phyloP scores from a whole-genome alignment of 30 jellyfish, hydroid and myxozoan species.

The Cassiopea andromeda region DNA sequence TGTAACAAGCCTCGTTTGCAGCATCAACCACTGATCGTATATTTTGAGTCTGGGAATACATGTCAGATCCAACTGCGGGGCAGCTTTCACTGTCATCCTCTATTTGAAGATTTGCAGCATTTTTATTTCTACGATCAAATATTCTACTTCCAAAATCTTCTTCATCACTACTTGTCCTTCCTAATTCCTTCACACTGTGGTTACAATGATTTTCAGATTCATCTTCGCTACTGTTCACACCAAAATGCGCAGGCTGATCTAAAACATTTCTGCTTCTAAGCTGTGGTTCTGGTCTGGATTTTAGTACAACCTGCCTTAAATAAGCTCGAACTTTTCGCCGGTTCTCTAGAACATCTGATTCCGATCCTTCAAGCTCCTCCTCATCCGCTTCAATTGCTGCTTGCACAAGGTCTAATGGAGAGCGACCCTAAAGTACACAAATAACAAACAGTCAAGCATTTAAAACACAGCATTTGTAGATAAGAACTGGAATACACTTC shows the following conservation, averaged over 20 bases:
- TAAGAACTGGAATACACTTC: too few species aligned
- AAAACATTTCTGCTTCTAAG: constrained; percentile 41
- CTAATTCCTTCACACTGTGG: background rate
- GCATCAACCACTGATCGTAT: background rate
- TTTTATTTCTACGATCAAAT: background rate
- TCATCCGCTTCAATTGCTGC: constrained; percentile 79
- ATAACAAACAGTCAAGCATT: background rate
- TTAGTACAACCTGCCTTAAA: constrained; percentile 31
- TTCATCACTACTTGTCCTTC: background rate
- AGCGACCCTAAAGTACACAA: constrained; percentile 69
- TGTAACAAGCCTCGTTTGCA: background rate
- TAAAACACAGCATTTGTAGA: background rate
- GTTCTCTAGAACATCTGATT: constrained; percentile 58
- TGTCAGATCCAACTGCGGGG: background rate
- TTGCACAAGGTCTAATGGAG: constrained; percentile 79
- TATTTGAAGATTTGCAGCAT: background rate
- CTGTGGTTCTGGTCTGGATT: constrained; percentile 46
- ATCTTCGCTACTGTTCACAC: constrained; percentile 16
- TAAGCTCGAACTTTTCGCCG: constrained; percentile 53
- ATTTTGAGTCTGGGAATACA: background rate
- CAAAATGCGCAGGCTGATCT: constrained; percentile 33
- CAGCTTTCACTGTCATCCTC: background rate
- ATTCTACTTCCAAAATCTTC: background rate
- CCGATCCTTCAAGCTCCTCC: constrained; percentile 84
- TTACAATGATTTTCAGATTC: constrained; percentile 1